Evolutionary conservation across 2,888 invertebrate species (phyloP).

Genomic region (Diaprepes abbreviatus): DNA sequence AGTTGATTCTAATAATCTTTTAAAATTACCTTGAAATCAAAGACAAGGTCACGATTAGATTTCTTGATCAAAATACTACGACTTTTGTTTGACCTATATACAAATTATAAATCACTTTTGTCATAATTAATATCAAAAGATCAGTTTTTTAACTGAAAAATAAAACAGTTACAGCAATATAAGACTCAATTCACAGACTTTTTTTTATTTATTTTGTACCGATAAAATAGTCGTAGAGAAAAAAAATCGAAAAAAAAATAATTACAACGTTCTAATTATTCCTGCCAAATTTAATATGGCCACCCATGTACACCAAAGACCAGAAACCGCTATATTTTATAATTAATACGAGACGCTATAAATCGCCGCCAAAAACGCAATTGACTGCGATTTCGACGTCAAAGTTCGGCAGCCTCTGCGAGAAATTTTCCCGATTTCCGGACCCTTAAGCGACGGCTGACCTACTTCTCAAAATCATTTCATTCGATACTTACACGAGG

Average conservation of each 20-base stretch:
- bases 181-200: too few relatives aligned
- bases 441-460: constrained; percentile 42
- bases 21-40: too few relatives aligned
- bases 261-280: neutral
- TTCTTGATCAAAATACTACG: too few relatives aligned
- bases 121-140: too few relatives aligned
- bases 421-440: constrained; percentile 51
- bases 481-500: constrained; percentile 9
- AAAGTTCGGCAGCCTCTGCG: constrained; percentile 40
- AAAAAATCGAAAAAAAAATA: constrained; percentile 11
- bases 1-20: too few relatives aligned
- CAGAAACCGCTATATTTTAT: constrained; percentile 25
- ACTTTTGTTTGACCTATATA: too few relatives aligned
- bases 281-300: neutral
- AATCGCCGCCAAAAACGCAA: constrained; percentile 20
- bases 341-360: constrained; percentile 28
- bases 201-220: too few relatives aligned
- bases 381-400: constrained; percentile 23
- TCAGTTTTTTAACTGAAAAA: too few relatives aligned
- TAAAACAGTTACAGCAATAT: too few relatives aligned
- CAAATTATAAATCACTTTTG: too few relatives aligned
- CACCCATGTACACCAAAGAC: constrained; percentile 25
- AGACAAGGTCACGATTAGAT: too few relatives aligned
- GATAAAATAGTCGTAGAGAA: neutral
- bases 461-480: constrained; percentile 41